Base-by-base conservation (phyloP, 2,888 invertebrate species). In the Stegophylla sp. region DNA sequence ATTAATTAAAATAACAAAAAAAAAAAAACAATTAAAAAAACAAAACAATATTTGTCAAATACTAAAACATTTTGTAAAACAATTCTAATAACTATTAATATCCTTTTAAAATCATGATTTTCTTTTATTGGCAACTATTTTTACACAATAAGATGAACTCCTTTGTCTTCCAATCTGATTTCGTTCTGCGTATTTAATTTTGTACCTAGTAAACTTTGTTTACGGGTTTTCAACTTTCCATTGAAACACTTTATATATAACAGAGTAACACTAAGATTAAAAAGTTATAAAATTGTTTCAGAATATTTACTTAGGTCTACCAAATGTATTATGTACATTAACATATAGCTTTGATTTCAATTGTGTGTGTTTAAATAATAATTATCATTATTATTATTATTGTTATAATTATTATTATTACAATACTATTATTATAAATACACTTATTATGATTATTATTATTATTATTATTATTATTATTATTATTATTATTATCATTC, bases 141-240 rank as follows among this genome's bases (percentile, higher is more conserved):
- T 53, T 64, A 76, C 75, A 76, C 51, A 66, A 63, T 53, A 76
- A 76, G 63, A 79, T 71, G 79, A 79, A 79, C 79, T 79, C 79
- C 71, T 79, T 71, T 79, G 79, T 79, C 79, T 79, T 79, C 79
- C 79, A 79, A 59, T 71, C 51, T 51, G 61, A 79, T 79, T 79
- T 71, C 79, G 41, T 79, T 71, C 79, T 71, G 69, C 61, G 69
- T 79, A 69, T 51, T 71, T 69, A 41, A 77, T 77, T 77, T 77
- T 67, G 59, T 76, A 66, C 26, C 53, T 66, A 76, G 75, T 76
- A 23, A 76, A 76, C 53, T 76, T 64, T 51, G 41, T 64, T 64
- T 63, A 51, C 63, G 63, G 5, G 74, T 45, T 74, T 28, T 75
- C 73, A 45, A 74, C 51, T 75, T 75, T 51, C 34, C 74, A 63